Evolutionary conservation across 2,888 invertebrate genomes (phyloP).

Genomic region (Pyrrhosoma nymphula): DNA sequence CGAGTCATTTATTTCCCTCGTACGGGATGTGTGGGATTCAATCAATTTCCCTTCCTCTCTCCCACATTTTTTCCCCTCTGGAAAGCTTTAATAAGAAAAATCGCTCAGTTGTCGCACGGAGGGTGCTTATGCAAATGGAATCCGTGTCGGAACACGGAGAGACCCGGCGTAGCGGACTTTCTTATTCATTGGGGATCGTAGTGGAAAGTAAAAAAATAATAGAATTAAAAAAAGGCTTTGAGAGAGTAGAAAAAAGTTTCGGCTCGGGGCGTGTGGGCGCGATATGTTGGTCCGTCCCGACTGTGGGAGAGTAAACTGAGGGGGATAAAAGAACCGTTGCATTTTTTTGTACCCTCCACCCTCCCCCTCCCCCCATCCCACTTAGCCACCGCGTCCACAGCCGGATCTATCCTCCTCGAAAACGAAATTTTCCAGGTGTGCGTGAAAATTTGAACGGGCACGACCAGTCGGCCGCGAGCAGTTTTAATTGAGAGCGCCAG

Average conservation of each 20-base stretch:
- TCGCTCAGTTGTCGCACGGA: background rate
- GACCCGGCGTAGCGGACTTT: background rate
- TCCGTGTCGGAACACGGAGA: background rate
- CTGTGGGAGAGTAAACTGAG: too few relatives aligned
- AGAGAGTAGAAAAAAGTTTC: too few relatives aligned
- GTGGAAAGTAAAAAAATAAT: background rate
- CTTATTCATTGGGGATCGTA: background rate
- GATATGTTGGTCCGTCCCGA: too few relatives aligned
- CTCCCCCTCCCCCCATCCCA: too few relatives aligned
- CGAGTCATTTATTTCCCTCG: background rate
- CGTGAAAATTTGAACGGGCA: background rate
- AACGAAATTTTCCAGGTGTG: conserved; percentile 6
- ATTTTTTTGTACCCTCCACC: too few relatives aligned
- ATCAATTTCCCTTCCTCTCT: background rate
- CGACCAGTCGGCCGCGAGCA: background rate
- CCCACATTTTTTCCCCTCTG: too few relatives aligned
- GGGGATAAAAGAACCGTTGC: too few relatives aligned
- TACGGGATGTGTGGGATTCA: background rate
- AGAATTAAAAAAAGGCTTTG: background rate
- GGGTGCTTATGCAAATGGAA: conserved; percentile 18
- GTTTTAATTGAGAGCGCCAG: background rate
- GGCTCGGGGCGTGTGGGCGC: too few relatives aligned
- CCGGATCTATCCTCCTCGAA: background rate
- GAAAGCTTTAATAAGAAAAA: background rate
- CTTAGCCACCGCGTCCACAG: background rate